phyloP scores from a whole-genome alignment of 2,797 vertebrate genomes.

The Adelosebastes latens region DNA sequence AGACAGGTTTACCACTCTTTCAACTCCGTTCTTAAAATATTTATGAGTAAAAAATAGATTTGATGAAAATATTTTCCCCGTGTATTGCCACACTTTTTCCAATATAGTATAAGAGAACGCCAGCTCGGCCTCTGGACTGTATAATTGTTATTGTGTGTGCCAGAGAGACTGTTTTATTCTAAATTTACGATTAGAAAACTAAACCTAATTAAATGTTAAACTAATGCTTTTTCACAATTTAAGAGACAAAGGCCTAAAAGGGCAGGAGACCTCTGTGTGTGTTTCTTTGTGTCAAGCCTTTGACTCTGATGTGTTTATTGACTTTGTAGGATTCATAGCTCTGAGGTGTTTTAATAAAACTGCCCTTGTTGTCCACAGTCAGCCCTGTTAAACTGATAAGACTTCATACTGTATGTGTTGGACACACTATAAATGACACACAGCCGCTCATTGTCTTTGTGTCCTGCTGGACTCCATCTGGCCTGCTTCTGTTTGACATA shows the following conservation, averaged over 20 bases:
- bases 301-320: conserved; percentile 26
- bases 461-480: background rate
- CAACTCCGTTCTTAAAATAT: background rate
- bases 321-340: conserved; percentile 9
- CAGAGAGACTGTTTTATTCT: background rate
- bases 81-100: background rate
- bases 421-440: background rate
- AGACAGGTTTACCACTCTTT: conserved; percentile 15
- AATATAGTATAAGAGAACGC: background rate
- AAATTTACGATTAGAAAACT: background rate
- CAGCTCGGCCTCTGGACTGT: background rate
- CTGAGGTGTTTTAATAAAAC: conserved; percentile 41
- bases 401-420: background rate
- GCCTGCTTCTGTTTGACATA: background rate
- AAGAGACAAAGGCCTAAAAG: background rate
- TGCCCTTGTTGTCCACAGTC: background rate
- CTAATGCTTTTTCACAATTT: background rate
- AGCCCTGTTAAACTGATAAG: background rate
- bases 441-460: background rate
- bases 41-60: background rate
- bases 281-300: background rate
- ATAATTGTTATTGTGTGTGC: background rate
- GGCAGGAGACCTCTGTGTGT: background rate
- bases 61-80: background rate
- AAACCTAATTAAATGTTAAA: conserved; percentile 4